A percentile compares a stretch with the other conserved stretches of the same genome.
Conservation (phyloP, 2,888 invertebrate genomes). For the Teleogryllus oceanicus region DNA sequence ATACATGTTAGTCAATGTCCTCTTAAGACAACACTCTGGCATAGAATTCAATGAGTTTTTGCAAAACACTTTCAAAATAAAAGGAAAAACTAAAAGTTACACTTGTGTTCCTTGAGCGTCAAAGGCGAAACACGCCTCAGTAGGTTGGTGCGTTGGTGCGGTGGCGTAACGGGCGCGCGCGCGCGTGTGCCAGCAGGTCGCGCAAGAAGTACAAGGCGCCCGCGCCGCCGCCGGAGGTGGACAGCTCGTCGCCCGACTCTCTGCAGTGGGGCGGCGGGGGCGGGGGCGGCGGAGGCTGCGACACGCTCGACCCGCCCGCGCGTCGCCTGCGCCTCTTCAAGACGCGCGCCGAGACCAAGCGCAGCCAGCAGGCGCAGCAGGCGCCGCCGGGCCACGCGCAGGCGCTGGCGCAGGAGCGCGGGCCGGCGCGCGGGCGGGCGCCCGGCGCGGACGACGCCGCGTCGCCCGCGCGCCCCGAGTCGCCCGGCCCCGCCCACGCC, state of each 20-base stretch:
- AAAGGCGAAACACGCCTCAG: too few species aligned
- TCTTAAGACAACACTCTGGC: too few species aligned
- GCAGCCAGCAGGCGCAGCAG: slow-evolving; percentile 43
- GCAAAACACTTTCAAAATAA: too few species aligned
- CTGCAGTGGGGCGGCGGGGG: slow-evolving; percentile 44
- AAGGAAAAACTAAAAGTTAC: too few species aligned
- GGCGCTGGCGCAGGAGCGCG: not conserved
- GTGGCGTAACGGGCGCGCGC: too few species aligned
- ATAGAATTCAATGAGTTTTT: too few species aligned
- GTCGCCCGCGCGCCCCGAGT: slow-evolving; percentile 32
- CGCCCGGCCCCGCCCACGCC: not conserved
- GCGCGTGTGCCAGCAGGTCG: slow-evolving; percentile 45
- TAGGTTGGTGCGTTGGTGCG: too few species aligned
- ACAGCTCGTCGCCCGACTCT: slow-evolving; percentile 60
- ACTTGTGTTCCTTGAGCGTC: too few species aligned
- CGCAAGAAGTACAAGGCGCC: slow-evolving; percentile 78
- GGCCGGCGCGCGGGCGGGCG: not conserved
- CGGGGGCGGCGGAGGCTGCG: slow-evolving; percentile 25
- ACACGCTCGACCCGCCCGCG: slow-evolving; percentile 42
- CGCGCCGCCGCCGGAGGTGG: slow-evolving; percentile 53
- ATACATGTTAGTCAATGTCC: too few species aligned
- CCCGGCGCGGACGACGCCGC: not conserved
- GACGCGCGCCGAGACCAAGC: slow-evolving; percentile 64
- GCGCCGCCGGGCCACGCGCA: slow-evolving; percentile 48
- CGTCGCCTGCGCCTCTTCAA: slow-evolving; percentile 67